phyloP scores from a whole-genome alignment of 2,888 invertebrate genomes.

The Caenorhabditis sp. region DNA sequence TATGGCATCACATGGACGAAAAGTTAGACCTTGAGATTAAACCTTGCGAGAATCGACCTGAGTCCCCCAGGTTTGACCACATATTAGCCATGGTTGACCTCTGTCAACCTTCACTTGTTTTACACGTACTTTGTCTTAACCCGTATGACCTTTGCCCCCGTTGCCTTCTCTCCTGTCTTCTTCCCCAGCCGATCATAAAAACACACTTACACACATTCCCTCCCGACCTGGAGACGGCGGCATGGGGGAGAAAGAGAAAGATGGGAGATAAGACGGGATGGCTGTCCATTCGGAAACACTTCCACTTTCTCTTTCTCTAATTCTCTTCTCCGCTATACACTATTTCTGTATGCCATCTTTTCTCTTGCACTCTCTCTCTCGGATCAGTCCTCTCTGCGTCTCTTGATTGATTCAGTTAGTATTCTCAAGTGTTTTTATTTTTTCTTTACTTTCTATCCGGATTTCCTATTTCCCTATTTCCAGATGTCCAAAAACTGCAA shows the following conservation, averaged over 20 bases:
- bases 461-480: neutral
- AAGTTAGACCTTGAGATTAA: no score
- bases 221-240: neutral
- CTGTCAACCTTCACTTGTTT: no score
- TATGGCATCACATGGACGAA: no score
- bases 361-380: neutral
- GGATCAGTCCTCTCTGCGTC: no score
- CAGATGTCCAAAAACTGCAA: slow-evolving; percentile 45
- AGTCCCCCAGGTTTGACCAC: no score
- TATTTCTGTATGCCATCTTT: neutral
- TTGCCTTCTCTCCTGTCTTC: neutral
- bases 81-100: no score
- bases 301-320: neutral
- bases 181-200: neutral
- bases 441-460: neutral
- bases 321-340: neutral
- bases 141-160: slow-evolving; percentile 4
- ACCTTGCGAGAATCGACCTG: no score
- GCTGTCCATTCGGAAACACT: slow-evolving; percentile 2
- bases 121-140: neutral
- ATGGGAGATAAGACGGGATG: slow-evolving; percentile 12
- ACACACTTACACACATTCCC: neutral
- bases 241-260: neutral
- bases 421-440: slow-evolving; percentile 27
- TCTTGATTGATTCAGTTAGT: slow-evolving; percentile 2